Conservation (phyloP, 2,888 invertebrate species). For the Andrena trimmerana region DNA sequence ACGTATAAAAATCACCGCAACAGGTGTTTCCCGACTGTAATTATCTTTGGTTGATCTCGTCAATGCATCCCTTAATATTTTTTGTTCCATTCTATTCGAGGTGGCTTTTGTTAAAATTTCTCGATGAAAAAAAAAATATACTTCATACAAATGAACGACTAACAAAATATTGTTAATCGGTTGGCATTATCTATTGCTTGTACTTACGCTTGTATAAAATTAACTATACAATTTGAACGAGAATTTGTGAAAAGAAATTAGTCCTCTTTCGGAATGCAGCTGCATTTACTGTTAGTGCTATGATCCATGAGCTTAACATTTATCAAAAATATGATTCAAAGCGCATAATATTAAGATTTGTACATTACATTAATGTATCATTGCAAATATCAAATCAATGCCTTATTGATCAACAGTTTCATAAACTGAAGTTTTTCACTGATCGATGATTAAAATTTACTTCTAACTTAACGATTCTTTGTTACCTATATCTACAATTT, state of each 20-base stretch:
- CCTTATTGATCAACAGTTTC: constrained; percentile 76
- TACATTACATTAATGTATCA: constrained; percentile 48
- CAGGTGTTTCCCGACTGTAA: background rate
- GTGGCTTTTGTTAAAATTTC: constrained; percentile 7
- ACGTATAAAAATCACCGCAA: background rate
- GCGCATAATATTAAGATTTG: constrained; percentile 48
- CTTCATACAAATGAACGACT: constrained; percentile 4
- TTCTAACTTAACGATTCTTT: constrained; percentile 32
- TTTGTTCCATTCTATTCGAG: background rate
- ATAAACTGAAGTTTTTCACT: constrained; percentile 35
- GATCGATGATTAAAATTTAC: constrained; percentile 24
- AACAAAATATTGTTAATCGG: constrained; percentile 20
- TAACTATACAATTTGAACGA: constrained; percentile 1
- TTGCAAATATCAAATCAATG: constrained; percentile 75
- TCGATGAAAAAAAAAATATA: background rate
- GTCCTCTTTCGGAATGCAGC: constrained; percentile 3
- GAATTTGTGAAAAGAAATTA: background rate
- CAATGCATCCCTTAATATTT: background rate
- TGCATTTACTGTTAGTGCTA: constrained; percentile 54
- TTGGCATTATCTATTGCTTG: constrained; percentile 8
- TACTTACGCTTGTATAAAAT: constrained; percentile 8
- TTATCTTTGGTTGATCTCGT: background rate
- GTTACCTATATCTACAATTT: constrained; percentile 39
- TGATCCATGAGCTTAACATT: constrained; percentile 68
- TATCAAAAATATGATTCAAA: constrained; percentile 42